Evolutionary conservation across 2,888 invertebrate genomes (phyloP).

Genomic region (Drosophila merina): DNA sequence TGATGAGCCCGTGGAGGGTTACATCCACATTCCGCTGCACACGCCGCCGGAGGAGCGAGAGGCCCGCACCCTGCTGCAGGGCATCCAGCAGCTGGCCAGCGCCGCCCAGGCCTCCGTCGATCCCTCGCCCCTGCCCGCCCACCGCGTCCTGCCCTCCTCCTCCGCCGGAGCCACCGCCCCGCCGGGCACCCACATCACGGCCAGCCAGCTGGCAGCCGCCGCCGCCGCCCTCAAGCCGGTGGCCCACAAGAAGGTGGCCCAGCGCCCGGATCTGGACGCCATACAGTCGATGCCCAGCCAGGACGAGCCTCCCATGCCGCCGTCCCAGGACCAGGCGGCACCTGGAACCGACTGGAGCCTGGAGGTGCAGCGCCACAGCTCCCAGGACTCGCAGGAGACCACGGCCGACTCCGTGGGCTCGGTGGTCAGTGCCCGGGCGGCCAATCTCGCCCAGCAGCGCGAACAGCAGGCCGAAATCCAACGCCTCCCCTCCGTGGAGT

Average conservation of each 20-base stretch:
- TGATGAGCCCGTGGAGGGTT: slow-evolving; percentile 87
- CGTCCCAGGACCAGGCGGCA: slow-evolving; percentile 52
- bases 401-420: slow-evolving; percentile 83
- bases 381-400: slow-evolving; percentile 85
- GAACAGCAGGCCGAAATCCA: slow-evolving; percentile 69
- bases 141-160: slow-evolving; percentile 42
- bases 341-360: slow-evolving; percentile 76
- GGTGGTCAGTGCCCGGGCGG: slow-evolving; percentile 72
- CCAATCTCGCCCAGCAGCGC: slow-evolving; percentile 68
- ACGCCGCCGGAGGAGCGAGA: slow-evolving; percentile 89
- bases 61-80: slow-evolving; percentile 78
- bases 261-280: slow-evolving; percentile 84
- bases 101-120: slow-evolving; percentile 50
- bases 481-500: slow-evolving; percentile 76
- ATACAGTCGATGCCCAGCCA: slow-evolving; percentile 86
- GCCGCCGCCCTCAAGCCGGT: slow-evolving; percentile 73
- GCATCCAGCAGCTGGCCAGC: slow-evolving; percentile 76
- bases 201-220: slow-evolving; percentile 72
- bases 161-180: slow-evolving; percentile 52
- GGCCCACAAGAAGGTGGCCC: slow-evolving; percentile 55
- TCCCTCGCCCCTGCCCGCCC: slow-evolving; percentile 65
- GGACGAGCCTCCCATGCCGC: slow-evolving; percentile 55
- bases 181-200: slow-evolving; percentile 56
- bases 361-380: slow-evolving; percentile 82
- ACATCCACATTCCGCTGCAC: slow-evolving; percentile 89